These are phyloP conservation scores for Smutsia temminckii DNA, from an alignment of 2,797 vertebrate genomes.

Conservation along the genomic window DNA sequence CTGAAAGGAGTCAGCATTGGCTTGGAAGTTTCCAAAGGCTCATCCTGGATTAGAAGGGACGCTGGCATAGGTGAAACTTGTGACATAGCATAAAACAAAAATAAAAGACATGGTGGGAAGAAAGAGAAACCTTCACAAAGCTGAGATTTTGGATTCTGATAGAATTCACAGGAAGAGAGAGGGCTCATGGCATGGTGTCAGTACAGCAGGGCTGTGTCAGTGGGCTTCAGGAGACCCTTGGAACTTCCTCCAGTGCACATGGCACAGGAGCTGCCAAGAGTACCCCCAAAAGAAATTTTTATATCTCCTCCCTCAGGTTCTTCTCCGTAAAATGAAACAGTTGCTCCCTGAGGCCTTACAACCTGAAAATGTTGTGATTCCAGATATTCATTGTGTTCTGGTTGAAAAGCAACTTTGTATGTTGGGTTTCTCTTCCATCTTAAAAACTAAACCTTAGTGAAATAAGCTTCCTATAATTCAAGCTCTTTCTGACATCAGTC, in stretches of 20 bases:
- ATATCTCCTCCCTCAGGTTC: background rate
- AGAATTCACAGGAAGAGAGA: background rate
- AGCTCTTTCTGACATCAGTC: background rate
- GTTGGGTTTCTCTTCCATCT: background rate
- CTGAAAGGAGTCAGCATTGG: background rate
- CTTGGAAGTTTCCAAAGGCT: background rate
- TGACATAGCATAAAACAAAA: background rate
- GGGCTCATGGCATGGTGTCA: no score
- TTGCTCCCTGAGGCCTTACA: background rate
- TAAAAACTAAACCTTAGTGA: background rate
- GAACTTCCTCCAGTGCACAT: background rate
- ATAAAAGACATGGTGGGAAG: background rate
- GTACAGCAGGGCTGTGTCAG: background rate
- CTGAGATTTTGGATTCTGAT: background rate
- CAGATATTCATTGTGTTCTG: background rate
- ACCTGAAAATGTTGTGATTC: no score
- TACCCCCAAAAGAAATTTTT: rapidly evolving
- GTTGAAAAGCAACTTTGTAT: background rate
- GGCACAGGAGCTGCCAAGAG: rapidly evolving
- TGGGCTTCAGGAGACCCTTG: background rate
- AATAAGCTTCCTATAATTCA: background rate
- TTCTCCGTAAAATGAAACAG: background rate
- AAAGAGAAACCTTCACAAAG: background rate
- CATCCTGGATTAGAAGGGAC: background rate
- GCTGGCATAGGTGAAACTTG: background rate